A percentile compares a stretch with the other conserved stretches of the same genome.
Conservation (phyloP, 1,140 invertebrate species). For the Eumeta japonica region DNA sequence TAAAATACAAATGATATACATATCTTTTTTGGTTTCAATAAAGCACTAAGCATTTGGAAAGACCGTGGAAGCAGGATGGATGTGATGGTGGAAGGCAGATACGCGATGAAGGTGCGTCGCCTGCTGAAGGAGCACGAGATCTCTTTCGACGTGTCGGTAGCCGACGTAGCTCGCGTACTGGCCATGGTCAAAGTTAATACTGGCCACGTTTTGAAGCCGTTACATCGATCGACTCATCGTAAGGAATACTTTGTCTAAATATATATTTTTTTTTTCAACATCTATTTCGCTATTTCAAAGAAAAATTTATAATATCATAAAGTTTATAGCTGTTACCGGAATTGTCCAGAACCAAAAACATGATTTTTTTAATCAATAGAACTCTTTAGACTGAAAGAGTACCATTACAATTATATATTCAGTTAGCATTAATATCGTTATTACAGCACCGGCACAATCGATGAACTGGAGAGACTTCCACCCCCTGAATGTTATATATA, state of each 20-base stretch:
- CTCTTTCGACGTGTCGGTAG: conserved; percentile 21
- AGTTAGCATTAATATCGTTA: neutral
- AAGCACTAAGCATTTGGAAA: conserved; percentile 37
- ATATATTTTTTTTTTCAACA: too few relatives aligned
- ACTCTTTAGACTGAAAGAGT: too few relatives aligned
- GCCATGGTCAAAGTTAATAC: too few relatives aligned
- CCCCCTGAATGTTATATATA: conserved; percentile 30
- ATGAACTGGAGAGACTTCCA: conserved; percentile 44
- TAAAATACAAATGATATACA: neutral
- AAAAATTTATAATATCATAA: too few relatives aligned
- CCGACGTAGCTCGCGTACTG: conserved; percentile 10
- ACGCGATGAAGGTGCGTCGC: conserved; percentile 29
- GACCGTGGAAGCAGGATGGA: conserved; percentile 23
- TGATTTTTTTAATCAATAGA: too few relatives aligned
- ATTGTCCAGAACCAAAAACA: too few relatives aligned
- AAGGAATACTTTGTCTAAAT: too few relatives aligned
- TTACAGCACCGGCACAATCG: conserved; percentile 3
- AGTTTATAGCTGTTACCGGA: too few relatives aligned
- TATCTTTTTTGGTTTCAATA: conserved; percentile 7
- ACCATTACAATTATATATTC: too few relatives aligned
- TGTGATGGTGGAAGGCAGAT: conserved; percentile 28
- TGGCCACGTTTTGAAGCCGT: too few relatives aligned
- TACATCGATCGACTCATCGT: too few relatives aligned
- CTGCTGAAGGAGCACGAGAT: conserved; percentile 33
- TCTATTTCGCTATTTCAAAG: too few relatives aligned